Base-by-base conservation (phyloP, 2,888 invertebrate genomes). In the Lysandra bellargus region DNA sequence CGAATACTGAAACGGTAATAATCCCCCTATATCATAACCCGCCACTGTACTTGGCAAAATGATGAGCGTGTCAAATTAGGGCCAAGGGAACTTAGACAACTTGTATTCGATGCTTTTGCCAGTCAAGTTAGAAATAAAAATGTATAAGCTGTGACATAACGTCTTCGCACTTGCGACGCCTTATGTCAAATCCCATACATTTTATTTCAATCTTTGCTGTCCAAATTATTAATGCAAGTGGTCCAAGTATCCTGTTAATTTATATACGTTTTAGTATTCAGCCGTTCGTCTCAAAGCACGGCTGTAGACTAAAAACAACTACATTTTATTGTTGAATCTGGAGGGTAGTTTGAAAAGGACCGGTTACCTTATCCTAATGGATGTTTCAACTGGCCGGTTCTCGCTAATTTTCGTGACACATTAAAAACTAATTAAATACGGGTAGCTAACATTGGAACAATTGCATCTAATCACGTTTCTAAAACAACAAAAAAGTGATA, bases 351-450 rank as follows among this genome's bases (percentile, higher is more conserved):
- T 88, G 88, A 90, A 90, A 86, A 90, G 91, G 92, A 93, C 90
- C 91, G 91, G 91, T 90, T 88, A 85, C 92, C 92, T 93, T 92
- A 86, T 87, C 85, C 93, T 93, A 94, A 88, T 93, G 93, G 93
- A 93, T 93, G 91, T 90, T 88, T 87, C 88, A 88, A 91, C 91
- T 93, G 94, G 94, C 94, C 92, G 93, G 93, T 88, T 89, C 89
- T 88, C 87, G 89, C 90, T 89, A 89, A 88, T 85, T 87, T 88
- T 88, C 86, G 85, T 87, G 88, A 89, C 87, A 87, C 88, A 89
- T 88, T 87, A 87, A 86, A 57, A 87, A 84, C 85, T 88, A 88
- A 87, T 84, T 87, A 87, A 85, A 87, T 84, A 87, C 85, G 69
- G 9, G 33, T 1, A 5, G 14, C 6, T 69, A 5, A 37, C 69